Percentiles rank a stretch among this genome's conserved stretches.
phyloP scores from a whole-genome alignment of 2,113 vertebrate species.

The Sinosuthora webbiana region DNA sequence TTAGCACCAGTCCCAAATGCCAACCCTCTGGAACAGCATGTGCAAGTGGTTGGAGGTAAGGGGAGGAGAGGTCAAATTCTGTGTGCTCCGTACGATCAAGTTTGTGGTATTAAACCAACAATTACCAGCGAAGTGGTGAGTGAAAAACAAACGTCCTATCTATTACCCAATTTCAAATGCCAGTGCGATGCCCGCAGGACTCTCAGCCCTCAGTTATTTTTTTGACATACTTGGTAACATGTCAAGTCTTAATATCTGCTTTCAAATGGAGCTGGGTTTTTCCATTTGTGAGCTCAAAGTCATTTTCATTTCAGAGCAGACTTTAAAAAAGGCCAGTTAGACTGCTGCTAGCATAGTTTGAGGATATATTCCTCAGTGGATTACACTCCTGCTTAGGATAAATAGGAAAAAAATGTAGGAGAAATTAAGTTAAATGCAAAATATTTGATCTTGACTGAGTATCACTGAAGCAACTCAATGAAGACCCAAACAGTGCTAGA shows the following conservation, averaged over 20 bases:
- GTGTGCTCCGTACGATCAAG: background rate
- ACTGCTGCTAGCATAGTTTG: background rate
- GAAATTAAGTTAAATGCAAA: slow-evolving; percentile 41
- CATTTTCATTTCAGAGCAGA: background rate
- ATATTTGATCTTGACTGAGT: slow-evolving; percentile 45
- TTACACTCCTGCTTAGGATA: background rate
- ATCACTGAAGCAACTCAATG: slow-evolving; percentile 6
- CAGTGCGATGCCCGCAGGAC: background rate
- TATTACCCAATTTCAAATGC: slow-evolving; percentile 49
- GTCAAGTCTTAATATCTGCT: slow-evolving; percentile 30
- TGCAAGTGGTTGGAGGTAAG: slow-evolving; percentile 32
- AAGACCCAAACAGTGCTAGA: background rate
- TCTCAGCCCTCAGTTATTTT: background rate
- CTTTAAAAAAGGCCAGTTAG: background rate
- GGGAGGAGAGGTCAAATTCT: slow-evolving; percentile 36
- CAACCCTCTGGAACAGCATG: background rate
- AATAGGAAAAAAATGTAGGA: background rate
- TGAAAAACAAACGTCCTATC: slow-evolving; percentile 35
- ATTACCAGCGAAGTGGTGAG: slow-evolving; percentile 36
- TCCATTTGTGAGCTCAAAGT: background rate
- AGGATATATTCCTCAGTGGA: background rate
- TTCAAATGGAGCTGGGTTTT: background rate
- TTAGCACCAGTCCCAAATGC: slow-evolving; percentile 31
- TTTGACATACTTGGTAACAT: slow-evolving; percentile 8
- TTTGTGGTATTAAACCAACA: slow-evolving; percentile 47